Conservation (phyloP, 2,797 vertebrate species). For the Spheniscus humboldti region DNA sequence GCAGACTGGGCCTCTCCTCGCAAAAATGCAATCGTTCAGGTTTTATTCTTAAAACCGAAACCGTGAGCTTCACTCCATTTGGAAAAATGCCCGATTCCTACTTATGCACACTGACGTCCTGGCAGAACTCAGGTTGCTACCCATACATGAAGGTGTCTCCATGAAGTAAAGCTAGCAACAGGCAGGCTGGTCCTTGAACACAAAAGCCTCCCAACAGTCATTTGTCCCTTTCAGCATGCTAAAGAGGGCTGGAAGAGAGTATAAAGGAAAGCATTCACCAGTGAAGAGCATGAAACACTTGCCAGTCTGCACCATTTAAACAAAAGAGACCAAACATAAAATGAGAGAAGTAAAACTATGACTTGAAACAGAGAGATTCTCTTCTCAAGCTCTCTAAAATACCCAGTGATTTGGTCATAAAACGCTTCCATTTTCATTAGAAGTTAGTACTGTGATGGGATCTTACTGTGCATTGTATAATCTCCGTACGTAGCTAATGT, state of each 20-base stretch:
- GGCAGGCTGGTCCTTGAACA: background rate
- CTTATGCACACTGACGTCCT: background rate
- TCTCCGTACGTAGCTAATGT: background rate
- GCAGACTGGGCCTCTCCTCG: background rate
- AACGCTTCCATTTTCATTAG: background rate
- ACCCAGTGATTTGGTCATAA: background rate
- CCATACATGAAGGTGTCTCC: background rate
- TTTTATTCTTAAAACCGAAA: slow-evolving; percentile 6
- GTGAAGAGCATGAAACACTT: background rate
- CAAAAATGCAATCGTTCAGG: background rate
- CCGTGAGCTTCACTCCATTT: background rate
- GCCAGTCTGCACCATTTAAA: slow-evolving; percentile 4
- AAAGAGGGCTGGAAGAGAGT: background rate
- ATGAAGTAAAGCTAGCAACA: background rate
- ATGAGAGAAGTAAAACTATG: slow-evolving; percentile 5
- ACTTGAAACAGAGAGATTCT: background rate
- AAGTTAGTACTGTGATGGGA: background rate
- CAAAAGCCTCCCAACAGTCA: background rate
- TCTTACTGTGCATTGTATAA: background rate
- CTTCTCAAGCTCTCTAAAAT: slow-evolving; percentile 1
- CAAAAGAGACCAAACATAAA: slow-evolving; percentile 29
- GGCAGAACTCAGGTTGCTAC: background rate
- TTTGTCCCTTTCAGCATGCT: background rate
- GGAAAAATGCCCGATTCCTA: background rate
- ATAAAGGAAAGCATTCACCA: slow-evolving; percentile 46